A percentile compares a stretch with the other conserved stretches of the same genome.
These are phyloP conservation scores for Arnoldichthys spilopterus DNA, from an alignment of 2,797 vertebrate genomes.

Conservation along the genomic window DNA sequence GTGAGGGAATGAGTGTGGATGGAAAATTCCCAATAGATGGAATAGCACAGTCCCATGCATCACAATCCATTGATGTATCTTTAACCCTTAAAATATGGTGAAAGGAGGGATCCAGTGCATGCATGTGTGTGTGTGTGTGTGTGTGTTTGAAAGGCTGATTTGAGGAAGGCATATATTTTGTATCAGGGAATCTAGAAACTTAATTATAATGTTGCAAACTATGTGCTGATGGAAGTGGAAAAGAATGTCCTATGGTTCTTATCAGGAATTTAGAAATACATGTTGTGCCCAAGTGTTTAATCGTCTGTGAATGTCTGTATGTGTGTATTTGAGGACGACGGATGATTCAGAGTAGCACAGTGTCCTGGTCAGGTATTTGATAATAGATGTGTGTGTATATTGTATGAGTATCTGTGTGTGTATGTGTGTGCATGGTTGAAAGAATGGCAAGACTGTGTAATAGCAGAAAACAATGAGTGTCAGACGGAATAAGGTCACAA, in stretches of 20 bases:
- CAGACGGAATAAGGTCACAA: too few relatives aligned
- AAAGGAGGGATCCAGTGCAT: background rate
- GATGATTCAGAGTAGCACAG: background rate
- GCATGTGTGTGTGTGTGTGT: background rate
- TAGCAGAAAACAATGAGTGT: too few relatives aligned
- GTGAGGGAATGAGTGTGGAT: background rate
- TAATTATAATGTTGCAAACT: conserved; percentile 18
- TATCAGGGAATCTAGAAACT: background rate
- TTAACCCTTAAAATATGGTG: too few relatives aligned
- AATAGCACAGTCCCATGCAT: too few relatives aligned
- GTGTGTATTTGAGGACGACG: background rate
- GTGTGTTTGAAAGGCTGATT: background rate
- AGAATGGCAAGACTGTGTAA: too few relatives aligned
- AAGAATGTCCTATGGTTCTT: conserved; percentile 14
- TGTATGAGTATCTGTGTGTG: background rate
- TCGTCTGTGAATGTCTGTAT: conserved; percentile 15
- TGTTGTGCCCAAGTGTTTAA: background rate
- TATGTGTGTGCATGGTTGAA: background rate
- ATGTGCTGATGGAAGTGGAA: background rate
- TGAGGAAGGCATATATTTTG: background rate
- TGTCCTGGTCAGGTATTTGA: conserved; percentile 29
- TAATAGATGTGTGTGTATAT: conserved; percentile 1
- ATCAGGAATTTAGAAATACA: conserved; percentile 16
- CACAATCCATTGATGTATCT: too few relatives aligned
- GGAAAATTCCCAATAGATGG: conserved; percentile 7